A percentile compares a stretch with the other conserved stretches of the same genome.
phyloP scores from a whole-genome alignment of 2,888 invertebrate species.

The Cepaea hortensis region DNA sequence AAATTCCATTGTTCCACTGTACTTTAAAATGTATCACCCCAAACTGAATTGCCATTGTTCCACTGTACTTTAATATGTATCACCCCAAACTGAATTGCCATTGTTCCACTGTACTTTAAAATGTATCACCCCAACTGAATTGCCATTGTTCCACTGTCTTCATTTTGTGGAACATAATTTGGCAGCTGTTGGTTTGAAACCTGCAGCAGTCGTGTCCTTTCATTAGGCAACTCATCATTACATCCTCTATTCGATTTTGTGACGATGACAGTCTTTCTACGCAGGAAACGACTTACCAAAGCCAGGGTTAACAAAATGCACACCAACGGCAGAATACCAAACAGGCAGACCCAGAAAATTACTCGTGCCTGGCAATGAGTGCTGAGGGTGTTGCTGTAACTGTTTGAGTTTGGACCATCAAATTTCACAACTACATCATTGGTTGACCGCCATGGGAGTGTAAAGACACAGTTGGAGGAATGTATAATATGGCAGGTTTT shows the following conservation, averaged over 20 bases:
- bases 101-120: not conserved
- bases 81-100: not conserved
- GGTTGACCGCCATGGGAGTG: slow-evolving; percentile 23
- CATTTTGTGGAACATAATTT: not conserved
- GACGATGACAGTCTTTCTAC: not conserved
- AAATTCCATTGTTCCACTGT: too few species aligned
- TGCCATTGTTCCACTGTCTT: not conserved
- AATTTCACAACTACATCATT: slow-evolving; percentile 36
- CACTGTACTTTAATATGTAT: too few species aligned
- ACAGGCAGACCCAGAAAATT: slow-evolving; percentile 31
- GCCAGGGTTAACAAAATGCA: not conserved
- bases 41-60: too few species aligned
- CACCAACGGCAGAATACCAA: slow-evolving; percentile 12
- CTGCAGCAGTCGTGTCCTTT: slow-evolving; percentile 6
- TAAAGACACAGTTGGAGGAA: slow-evolving; percentile 1
- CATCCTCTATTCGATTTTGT: not conserved
- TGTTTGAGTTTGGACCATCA: not conserved
- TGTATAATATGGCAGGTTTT: not conserved
- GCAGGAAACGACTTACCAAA: not conserved
- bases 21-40: too few species aligned
- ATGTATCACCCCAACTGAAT: not conserved
- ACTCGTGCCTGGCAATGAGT: slow-evolving; percentile 15
- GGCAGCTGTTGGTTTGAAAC: not conserved
- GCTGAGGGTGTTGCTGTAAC: not conserved
- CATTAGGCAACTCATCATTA: not conserved